These are phyloP conservation scores for Philopedon plagiatum DNA, from an alignment of 2,888 invertebrate genomes.

Conservation along the genomic window DNA sequence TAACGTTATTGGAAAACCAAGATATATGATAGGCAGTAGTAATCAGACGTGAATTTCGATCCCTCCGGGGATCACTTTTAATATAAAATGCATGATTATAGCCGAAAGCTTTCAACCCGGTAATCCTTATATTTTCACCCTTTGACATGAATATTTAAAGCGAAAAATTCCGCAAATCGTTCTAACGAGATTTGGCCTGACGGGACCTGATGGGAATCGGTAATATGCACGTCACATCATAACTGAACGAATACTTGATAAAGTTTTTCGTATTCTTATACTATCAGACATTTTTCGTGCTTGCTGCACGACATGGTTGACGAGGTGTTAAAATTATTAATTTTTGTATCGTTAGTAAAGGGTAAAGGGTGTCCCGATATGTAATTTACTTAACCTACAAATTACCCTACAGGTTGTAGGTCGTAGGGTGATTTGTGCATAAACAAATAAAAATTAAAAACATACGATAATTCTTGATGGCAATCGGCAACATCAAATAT, in stretches of 20 bases:
- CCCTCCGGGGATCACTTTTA: not conserved
- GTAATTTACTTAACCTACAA: too few species aligned
- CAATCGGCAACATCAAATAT: too few species aligned
- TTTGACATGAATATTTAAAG: conserved; percentile 10
- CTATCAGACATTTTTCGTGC: not conserved
- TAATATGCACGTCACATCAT: not conserved
- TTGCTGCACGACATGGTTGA: not conserved
- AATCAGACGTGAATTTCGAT: not conserved
- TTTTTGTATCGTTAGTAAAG: too few species aligned
- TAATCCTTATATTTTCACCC: conserved; percentile 9
- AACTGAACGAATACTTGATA: not conserved
- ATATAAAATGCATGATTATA: conserved; percentile 6
- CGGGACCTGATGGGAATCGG: not conserved
- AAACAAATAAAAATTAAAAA: too few species aligned
- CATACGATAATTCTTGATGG: too few species aligned
- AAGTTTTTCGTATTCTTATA: not conserved
- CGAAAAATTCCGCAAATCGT: conserved; percentile 4
- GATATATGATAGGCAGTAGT: not conserved
- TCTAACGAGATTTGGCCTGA: not conserved
- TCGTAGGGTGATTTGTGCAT: too few species aligned
- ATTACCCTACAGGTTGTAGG: too few species aligned
- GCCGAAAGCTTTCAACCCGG: not conserved
- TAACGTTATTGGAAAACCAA: not conserved
- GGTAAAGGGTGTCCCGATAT: too few species aligned
- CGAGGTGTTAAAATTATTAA: not conserved